These are phyloP conservation scores for Acromyrmex heyeri DNA, from an alignment of 1,140 invertebrate species.

Conservation along the genomic window DNA sequence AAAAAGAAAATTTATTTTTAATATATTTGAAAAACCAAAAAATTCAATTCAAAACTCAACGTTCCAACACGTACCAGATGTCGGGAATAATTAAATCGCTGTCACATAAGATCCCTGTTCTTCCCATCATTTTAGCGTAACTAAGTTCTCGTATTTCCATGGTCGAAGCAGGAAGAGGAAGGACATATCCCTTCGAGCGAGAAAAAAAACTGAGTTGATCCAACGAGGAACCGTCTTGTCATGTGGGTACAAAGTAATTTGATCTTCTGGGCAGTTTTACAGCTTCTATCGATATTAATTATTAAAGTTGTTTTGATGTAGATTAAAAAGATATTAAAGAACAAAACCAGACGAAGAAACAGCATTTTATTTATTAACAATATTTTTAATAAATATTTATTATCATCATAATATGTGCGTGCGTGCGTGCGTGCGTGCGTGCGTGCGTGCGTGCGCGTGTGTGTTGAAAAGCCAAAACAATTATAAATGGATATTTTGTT, in stretches of 20 bases:
- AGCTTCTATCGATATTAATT: constrained; percentile 47
- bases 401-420: background rate
- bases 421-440: no score
- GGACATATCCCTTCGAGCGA: constrained; percentile 38
- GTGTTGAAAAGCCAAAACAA: background rate
- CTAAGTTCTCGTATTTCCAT: constrained; percentile 59
- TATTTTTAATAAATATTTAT: background rate
- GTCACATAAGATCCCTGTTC: constrained; percentile 44
- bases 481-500: background rate
- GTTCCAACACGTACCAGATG: constrained; percentile 44
- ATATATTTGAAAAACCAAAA: background rate
- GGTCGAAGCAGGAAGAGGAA: constrained; percentile 66
- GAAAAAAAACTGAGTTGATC: constrained; percentile 45
- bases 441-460: no score
- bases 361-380: background rate
- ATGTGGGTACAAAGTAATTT: constrained; percentile 46
- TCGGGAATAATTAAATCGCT: constrained; percentile 56
- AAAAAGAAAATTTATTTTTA: no score
- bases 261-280: constrained; percentile 34
- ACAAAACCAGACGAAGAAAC: background rate
- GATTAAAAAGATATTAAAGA: background rate
- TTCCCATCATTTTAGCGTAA: constrained; percentile 37
- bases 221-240: background rate
- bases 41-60: background rate
- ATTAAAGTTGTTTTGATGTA: background rate